These are phyloP conservation scores for Harpalus rubripes DNA, from an alignment of 2,888 invertebrate genomes.

Conservation along the genomic window DNA sequence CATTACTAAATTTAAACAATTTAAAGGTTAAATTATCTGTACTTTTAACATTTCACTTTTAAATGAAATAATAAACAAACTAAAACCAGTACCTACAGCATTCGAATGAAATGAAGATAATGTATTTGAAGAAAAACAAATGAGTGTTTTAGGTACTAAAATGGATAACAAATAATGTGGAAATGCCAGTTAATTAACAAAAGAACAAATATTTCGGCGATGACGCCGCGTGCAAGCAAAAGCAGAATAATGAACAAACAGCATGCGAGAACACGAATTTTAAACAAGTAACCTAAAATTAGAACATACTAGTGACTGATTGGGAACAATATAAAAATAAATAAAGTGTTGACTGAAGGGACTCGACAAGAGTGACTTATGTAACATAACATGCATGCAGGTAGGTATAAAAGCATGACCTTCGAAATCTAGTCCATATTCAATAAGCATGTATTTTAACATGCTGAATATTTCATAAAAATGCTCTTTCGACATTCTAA, in stretches of 20 bases:
- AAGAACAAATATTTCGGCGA: conserved; percentile 45
- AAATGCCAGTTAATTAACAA: conserved; percentile 34
- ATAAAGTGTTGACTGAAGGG: conserved; percentile 38
- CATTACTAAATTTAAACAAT: conserved; percentile 8
- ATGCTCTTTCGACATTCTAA: conserved; percentile 51
- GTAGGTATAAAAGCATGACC: conserved; percentile 55
- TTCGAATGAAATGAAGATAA: conserved; percentile 23
- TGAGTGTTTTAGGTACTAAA: conserved; percentile 27
- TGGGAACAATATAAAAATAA: conserved; percentile 44
- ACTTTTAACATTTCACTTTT: background rate
- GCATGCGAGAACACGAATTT: conserved; percentile 19
- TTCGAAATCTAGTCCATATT: conserved; percentile 65
- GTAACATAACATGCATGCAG: conserved; percentile 43
- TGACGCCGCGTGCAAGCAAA: conserved; percentile 16
- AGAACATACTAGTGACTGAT: conserved; percentile 31
- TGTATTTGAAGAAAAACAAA: conserved; percentile 19
- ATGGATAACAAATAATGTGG: conserved; percentile 41
- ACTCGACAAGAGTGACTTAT: conserved; percentile 36
- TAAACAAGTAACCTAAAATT: conserved; percentile 28
- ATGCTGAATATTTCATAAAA: conserved; percentile 58
- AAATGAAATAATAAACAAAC: conserved; percentile 17
- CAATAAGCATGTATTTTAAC: conserved; percentile 57
- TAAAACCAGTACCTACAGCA: background rate
- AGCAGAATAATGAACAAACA: conserved; percentile 21
- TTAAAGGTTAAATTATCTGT: background rate